A percentile compares a stretch with the other conserved stretches of the same genome.
phyloP scores from a whole-genome alignment of 2,113 vertebrate species.

The Alethe diademata region DNA sequence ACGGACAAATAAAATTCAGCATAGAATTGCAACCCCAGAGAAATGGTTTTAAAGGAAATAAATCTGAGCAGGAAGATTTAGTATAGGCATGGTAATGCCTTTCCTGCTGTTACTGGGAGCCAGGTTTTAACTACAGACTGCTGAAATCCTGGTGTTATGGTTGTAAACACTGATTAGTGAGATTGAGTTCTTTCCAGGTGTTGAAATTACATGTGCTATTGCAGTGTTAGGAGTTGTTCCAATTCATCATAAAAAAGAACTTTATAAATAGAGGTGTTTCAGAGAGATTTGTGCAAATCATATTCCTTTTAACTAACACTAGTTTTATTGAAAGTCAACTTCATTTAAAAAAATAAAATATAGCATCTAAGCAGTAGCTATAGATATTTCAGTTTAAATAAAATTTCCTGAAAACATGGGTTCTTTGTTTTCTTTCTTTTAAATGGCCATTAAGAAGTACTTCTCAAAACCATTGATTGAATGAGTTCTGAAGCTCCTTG shows the following conservation, averaged over 20 bases:
- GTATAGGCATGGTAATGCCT: constrained; percentile 2
- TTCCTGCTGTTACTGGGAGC: background rate
- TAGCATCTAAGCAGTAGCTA: background rate
- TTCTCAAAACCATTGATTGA: background rate
- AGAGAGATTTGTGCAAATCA: background rate
- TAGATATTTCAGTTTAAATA: background rate
- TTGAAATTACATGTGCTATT: constrained; percentile 27
- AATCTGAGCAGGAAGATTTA: constrained; percentile 48
- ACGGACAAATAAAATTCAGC: constrained; percentile 51
- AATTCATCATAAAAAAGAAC: background rate
- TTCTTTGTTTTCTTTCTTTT: background rate
- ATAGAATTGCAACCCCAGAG: constrained; percentile 11
- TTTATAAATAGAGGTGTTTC: constrained; percentile 10
- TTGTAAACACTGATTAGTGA: constrained; percentile 42
- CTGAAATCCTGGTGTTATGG: background rate
- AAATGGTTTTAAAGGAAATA: constrained; percentile 48
- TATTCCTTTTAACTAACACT: background rate
- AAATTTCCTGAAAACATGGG: background rate
- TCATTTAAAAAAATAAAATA: background rate
- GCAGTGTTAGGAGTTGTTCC: background rate
- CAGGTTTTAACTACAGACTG: background rate
- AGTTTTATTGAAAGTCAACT: background rate
- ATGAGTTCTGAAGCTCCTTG: background rate
- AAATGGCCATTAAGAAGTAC: background rate
- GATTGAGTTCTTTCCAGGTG: constrained; percentile 31